phyloP scores from a whole-genome alignment of 2,113 vertebrate genomes.

The Origma solitaria region DNA sequence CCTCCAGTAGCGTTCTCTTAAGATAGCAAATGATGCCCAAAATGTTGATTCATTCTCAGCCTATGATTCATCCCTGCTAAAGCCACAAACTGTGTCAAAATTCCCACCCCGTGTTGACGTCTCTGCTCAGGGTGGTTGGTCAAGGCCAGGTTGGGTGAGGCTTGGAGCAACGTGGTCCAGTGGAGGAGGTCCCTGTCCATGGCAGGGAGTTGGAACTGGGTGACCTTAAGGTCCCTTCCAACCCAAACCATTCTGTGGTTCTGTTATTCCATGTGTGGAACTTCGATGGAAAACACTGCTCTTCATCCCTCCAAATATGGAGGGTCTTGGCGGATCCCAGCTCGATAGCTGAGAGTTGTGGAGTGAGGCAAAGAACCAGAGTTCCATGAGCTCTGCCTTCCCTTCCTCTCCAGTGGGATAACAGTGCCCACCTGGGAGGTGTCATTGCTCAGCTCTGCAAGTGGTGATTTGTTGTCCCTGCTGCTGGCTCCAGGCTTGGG shows the following conservation, averaged over 20 bases:
- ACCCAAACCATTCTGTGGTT: neutral
- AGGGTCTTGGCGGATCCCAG: neutral
- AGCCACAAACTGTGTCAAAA: neutral
- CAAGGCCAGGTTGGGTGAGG: neutral
- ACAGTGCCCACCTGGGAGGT: accelerated
- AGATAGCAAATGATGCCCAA: neutral
- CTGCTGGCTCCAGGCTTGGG: neutral
- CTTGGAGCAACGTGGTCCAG: neutral
- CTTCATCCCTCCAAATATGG: neutral
- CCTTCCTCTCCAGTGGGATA: neutral
- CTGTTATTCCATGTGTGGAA: neutral
- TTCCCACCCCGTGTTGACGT: accelerated
- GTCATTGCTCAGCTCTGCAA: neutral
- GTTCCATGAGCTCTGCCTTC: neutral
- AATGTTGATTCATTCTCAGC: neutral
- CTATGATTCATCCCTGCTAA: neutral
- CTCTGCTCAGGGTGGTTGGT: neutral
- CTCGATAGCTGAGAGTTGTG: neutral
- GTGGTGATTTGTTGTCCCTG: neutral
- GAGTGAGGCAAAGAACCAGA: neutral
- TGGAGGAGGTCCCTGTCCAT: neutral
- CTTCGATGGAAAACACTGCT: neutral
- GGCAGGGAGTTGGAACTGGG: neutral
- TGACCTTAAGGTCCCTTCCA: neutral
- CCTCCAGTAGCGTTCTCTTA: neutral